A percentile compares a stretch with the other conserved stretches of the same genome.
Conservation (phyloP, 2,888 invertebrate genomes). For the Seladonia tumulorum region DNA sequence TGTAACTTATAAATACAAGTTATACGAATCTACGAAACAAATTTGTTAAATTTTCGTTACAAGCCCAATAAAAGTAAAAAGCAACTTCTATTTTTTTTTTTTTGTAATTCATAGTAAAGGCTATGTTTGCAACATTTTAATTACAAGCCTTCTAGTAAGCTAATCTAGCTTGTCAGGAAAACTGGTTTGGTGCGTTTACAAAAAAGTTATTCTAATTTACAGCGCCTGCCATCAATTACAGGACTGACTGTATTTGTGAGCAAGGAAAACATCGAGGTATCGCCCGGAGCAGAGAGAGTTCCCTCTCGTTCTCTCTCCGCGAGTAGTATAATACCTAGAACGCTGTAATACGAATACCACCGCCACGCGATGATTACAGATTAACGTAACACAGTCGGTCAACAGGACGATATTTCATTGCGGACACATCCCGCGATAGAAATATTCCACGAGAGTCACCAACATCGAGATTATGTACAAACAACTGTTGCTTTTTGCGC, state of each 20-base stretch:
- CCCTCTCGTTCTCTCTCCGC: background rate
- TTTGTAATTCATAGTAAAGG: no score
- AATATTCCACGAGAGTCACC: background rate
- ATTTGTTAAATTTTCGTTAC: background rate
- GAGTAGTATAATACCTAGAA: background rate
- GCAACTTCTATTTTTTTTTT: no score
- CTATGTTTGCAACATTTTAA: no score
- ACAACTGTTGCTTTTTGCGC: background rate
- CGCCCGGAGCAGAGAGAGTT: conserved; percentile 59
- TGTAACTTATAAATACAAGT: no score
- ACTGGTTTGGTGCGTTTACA: no score
- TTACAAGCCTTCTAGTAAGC: background rate
- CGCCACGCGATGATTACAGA: conserved; percentile 20
- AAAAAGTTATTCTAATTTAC: background rate
- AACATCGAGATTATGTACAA: background rate
- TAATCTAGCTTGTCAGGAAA: background rate
- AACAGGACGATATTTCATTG: background rate
- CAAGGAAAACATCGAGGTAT: conserved; percentile 19
- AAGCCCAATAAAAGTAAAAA: no score
- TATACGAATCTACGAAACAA: no score
- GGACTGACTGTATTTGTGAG: background rate
- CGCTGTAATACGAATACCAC: background rate
- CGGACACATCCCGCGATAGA: background rate
- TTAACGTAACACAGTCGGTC: conserved; percentile 34
- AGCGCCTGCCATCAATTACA: background rate